Conservation (phyloP, 2,113 vertebrate genomes). For the Diphyllodes magnificus region DNA sequence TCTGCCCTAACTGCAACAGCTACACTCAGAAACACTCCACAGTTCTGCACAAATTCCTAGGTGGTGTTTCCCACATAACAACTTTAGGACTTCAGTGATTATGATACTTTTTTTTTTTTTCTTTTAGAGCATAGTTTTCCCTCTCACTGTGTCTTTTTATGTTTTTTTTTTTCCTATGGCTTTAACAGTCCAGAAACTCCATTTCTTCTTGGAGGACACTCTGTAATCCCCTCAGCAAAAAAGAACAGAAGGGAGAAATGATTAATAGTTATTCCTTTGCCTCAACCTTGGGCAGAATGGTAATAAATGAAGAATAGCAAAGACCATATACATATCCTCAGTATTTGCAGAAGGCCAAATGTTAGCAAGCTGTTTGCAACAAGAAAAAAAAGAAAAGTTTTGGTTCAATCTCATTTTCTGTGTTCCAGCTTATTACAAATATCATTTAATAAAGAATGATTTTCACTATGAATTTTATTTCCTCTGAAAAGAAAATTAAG, state of each 20-base stretch:
- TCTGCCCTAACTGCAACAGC: background rate
- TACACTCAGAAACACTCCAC: background rate
- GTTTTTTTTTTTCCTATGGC: background rate
- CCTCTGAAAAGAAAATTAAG: slow-evolving; percentile 17
- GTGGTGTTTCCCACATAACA: background rate
- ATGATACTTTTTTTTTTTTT: background rate
- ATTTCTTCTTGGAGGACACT: background rate
- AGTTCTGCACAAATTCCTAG: background rate
- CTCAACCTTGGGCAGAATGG: background rate
- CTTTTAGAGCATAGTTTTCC: background rate
- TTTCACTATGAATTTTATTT: slow-evolving; percentile 30
- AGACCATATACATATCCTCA: background rate
- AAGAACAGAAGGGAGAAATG: background rate
- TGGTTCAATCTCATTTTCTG: background rate
- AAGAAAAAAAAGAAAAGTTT: background rate
- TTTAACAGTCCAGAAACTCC: background rate
- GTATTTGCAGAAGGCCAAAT: background rate
- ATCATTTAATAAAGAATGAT: slow-evolving; percentile 14
- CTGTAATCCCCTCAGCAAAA: background rate
- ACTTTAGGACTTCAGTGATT: background rate
- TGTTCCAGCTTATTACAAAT: background rate
- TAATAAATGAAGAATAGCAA: background rate
- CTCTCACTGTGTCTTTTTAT: background rate
- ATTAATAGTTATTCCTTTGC: background rate
- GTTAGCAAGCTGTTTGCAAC: background rate